These are phyloP conservation scores for Babyrousa celebensis DNA, from an alignment of 2,797 vertebrate species.

Conservation along the genomic window DNA sequence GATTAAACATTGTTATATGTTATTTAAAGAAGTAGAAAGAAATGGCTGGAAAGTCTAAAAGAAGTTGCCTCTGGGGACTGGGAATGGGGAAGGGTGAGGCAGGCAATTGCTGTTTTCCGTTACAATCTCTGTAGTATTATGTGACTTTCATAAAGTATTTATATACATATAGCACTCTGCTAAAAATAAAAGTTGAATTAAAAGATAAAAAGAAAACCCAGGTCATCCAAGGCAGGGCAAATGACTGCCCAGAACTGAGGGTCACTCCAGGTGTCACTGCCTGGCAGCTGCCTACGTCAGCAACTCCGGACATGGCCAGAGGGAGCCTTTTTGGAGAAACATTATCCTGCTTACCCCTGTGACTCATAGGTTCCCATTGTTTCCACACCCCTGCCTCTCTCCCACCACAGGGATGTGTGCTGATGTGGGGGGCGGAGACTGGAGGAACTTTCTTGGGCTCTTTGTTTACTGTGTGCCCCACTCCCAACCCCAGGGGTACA, in stretches of 20 bases:
- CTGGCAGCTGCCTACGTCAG: constrained; percentile 55
- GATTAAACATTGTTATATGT: neutral
- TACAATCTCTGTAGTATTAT: neutral
- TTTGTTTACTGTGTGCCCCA: constrained; percentile 79
- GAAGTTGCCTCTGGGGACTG: neutral
- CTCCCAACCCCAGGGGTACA: constrained; percentile 74
- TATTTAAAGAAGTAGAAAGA: constrained; percentile 64
- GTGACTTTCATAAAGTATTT: constrained; percentile 67
- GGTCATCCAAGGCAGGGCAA: constrained; percentile 61
- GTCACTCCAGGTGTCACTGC: constrained; percentile 67
- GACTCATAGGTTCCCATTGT: constrained; percentile 85
- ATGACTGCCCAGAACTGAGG: constrained; percentile 70
- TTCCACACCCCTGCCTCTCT: constrained; percentile 50
- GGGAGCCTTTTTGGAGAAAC: constrained; percentile 73
- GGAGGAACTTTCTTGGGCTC: constrained; percentile 69
- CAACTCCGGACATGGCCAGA: constrained; percentile 63
- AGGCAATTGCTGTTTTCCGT: constrained; percentile 44
- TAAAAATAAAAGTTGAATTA: constrained; percentile 81
- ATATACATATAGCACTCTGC: constrained; percentile 47
- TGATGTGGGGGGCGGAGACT: constrained; percentile 44
- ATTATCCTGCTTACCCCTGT: constrained; percentile 68
- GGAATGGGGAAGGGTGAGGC: constrained; percentile 21
- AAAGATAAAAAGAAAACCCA: constrained; percentile 74
- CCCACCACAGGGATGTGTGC: constrained; percentile 31
- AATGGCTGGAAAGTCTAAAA: constrained; percentile 35